Evolutionary conservation across 92 coral and sea anemone genomes (phyloP).

Genomic region (Phymanthus crucifer): DNA sequence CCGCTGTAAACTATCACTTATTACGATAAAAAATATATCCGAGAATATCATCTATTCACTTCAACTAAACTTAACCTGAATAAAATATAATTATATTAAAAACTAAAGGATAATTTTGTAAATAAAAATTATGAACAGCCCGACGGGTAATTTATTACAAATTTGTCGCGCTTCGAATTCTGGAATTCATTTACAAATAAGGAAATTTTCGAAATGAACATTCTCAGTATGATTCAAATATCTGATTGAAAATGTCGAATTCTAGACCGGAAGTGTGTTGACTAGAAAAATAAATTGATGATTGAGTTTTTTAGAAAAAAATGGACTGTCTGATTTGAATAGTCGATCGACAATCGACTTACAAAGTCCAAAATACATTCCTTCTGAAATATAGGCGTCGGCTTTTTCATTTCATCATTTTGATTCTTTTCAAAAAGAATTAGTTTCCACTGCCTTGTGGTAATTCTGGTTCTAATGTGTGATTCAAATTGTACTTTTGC

Average conservation of each 20-base stretch:
- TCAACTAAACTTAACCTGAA: neutral
- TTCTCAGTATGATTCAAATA: slow-evolving; percentile 6
- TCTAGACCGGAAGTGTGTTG: slow-evolving; percentile 8
- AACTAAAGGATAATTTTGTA: neutral
- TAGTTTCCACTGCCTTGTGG: neutral
- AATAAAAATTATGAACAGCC: slow-evolving; percentile 5
- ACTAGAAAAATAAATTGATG: slow-evolving; percentile 15
- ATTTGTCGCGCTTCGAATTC: slow-evolving; percentile 8
- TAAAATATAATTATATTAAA: neutral
- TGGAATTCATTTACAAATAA: slow-evolving; percentile 12
- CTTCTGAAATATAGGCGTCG: slow-evolving; percentile 20
- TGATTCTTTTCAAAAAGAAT: neutral
- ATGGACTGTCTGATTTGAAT: slow-evolving; percentile 17
- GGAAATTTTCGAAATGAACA: neutral
- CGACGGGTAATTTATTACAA: slow-evolving; percentile 2
- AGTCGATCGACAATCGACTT: slow-evolving; percentile 11
- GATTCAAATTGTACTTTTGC: neutral
- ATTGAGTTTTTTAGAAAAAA: neutral
- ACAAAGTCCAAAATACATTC: slow-evolving; percentile 21
- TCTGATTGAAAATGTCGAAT: slow-evolving; percentile 8
- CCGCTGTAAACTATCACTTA: neutral
- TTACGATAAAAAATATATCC: slow-evolving; percentile 7
- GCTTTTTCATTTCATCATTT: neutral
- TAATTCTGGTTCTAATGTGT: neutral
- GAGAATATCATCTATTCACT: neutral